Conservation (phyloP, 2,888 invertebrate genomes). For the Apodemia zela region DNA sequence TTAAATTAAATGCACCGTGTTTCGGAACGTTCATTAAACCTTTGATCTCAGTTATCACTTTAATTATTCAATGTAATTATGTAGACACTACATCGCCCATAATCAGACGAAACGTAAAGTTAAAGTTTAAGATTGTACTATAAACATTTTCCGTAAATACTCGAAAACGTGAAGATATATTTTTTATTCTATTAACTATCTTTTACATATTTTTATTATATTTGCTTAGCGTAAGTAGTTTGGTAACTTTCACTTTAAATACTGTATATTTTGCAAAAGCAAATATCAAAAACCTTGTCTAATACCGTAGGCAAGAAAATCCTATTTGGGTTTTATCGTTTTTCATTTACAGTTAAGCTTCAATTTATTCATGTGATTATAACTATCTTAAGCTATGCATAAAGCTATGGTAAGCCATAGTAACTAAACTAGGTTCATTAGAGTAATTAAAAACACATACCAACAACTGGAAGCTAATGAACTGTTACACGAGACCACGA, state of each 20-base stretch:
- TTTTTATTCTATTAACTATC: too few species aligned
- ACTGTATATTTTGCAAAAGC: background rate
- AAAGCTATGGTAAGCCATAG: background rate
- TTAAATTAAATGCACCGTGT: too few species aligned
- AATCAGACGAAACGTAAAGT: too few species aligned
- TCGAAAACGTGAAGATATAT: background rate
- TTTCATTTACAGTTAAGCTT: slow-evolving; percentile 4
- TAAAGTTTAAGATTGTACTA: too few species aligned
- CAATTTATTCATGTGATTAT: background rate
- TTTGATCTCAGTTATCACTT: too few species aligned
- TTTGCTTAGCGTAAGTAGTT: background rate
- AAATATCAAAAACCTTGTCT: background rate
- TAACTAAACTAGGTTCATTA: slow-evolving; percentile 15
- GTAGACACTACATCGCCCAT: too few species aligned
- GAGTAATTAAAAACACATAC: slow-evolving; percentile 27
- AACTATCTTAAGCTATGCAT: background rate
- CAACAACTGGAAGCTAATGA: slow-evolving; percentile 28
- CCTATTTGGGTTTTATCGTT: background rate
- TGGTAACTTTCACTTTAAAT: background rate
- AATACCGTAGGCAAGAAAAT: background rate
- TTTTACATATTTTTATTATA: background rate
- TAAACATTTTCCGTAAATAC: too few species aligned
- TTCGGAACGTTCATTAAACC: too few species aligned
- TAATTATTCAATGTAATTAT: too few species aligned
- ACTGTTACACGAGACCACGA: slow-evolving; percentile 51